phyloP scores from a whole-genome alignment of 1,140 invertebrate species.

The Drosophila ananassae region DNA sequence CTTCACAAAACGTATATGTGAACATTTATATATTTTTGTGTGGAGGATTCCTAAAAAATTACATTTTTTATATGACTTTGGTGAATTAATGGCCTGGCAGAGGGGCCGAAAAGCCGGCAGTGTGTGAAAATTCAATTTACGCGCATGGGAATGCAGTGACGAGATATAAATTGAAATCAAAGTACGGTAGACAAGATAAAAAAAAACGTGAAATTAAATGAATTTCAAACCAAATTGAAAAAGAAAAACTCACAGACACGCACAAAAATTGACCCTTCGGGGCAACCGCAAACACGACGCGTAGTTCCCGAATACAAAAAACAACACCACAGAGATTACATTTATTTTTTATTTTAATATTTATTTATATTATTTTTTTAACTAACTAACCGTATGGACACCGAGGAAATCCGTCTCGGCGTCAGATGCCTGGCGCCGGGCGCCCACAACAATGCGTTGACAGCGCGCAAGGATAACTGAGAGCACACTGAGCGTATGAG shows the following conservation, averaged over 20 bases:
- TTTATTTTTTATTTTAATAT: constrained; percentile 30
- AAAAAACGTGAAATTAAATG: constrained; percentile 34
- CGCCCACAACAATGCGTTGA: constrained; percentile 74
- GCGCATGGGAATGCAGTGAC: constrained; percentile 35
- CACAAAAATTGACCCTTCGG: constrained; percentile 21
- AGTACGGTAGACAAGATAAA: constrained; percentile 33
- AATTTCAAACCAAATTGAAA: constrained; percentile 43
- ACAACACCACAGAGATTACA: constrained; percentile 28
- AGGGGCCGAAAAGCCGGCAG: constrained; percentile 6
- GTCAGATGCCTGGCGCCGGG: constrained; percentile 42
- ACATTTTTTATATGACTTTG: constrained; percentile 53
- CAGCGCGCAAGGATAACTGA: constrained; percentile 79
- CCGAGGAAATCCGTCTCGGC: constrained; percentile 12
- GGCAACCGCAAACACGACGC: constrained; percentile 21
- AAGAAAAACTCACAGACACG: constrained; percentile 9
- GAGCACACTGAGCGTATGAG: constrained; percentile 75
- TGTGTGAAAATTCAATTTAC: constrained; percentile 70
- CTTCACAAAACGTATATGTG: not conserved
- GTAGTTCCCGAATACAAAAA: not conserved
- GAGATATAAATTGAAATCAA: constrained; percentile 68
- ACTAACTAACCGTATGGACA: constrained; percentile 61
- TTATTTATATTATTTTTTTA: constrained; percentile 31
- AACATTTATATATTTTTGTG: constrained; percentile 12
- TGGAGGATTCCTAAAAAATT: constrained; percentile 47
- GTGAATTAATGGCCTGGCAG: constrained; percentile 59